Percentiles rank a stretch among this genome's conserved stretches.
These are phyloP conservation scores for Cairina moschata DNA, from an alignment of 2,113 vertebrate species.

Conservation along the genomic window DNA sequence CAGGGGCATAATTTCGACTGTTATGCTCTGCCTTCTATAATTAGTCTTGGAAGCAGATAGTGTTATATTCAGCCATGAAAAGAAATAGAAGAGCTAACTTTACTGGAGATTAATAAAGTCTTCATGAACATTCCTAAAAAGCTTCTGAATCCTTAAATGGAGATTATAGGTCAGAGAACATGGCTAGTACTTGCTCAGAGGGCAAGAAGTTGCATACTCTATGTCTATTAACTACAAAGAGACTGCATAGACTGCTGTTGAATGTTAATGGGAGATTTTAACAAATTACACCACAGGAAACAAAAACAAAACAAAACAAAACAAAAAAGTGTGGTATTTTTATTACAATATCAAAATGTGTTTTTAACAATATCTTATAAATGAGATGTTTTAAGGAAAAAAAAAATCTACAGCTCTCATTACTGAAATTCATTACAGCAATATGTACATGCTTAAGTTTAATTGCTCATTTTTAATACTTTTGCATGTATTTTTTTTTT, in stretches of 20 bases:
- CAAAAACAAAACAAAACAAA: not conserved
- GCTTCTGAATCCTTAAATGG: slow-evolving; percentile 34
- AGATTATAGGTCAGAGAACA: slow-evolving; percentile 38
- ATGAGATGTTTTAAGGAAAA: not conserved
- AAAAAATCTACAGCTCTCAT: not conserved
- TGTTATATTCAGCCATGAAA: slow-evolving; percentile 44
- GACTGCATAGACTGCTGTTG: not conserved
- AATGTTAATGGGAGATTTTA: slow-evolving; percentile 25
- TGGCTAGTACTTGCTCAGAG: slow-evolving; percentile 11
- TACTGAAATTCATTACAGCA: slow-evolving; percentile 14
- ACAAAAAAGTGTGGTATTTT: not conserved
- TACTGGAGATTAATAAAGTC: slow-evolving; percentile 58
- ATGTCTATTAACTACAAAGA: slow-evolving; percentile 24
- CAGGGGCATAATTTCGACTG: slow-evolving; percentile 41
- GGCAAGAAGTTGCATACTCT: slow-evolving; percentile 25
- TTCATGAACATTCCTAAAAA: slow-evolving; percentile 32
- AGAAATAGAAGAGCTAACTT: slow-evolving; percentile 50
- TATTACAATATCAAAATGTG: not conserved
- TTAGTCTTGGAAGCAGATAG: slow-evolving; percentile 51
- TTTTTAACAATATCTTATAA: not conserved
- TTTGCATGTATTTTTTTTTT: slow-evolving; percentile 1
- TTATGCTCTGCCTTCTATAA: slow-evolving; percentile 51
- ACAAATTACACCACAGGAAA: not conserved
- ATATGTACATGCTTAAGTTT: not conserved
- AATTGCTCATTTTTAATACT: not conserved